Conservation (phyloP, 1,140 invertebrate genomes). For the Neodiprion fabricii region DNA sequence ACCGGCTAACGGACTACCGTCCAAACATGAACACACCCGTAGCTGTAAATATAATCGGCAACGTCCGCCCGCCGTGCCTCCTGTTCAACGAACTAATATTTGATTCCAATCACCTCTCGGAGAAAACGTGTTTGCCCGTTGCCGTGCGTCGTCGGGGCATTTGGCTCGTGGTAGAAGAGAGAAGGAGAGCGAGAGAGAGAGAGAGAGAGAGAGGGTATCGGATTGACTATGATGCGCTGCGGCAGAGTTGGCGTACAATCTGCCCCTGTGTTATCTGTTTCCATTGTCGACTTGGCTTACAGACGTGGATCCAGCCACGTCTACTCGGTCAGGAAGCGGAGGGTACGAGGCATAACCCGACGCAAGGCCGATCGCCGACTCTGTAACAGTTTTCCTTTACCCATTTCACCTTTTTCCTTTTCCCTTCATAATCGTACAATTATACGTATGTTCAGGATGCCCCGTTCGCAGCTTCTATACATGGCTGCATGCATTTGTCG, state of each 20-base stretch:
- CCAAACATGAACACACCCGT: slow-evolving; percentile 8
- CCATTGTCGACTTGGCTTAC: too few species aligned
- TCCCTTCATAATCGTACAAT: too few species aligned
- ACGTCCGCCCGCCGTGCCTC: slow-evolving; percentile 8
- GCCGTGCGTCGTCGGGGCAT: background rate
- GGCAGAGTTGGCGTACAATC: too few species aligned
- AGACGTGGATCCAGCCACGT: too few species aligned
- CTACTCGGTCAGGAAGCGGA: too few species aligned
- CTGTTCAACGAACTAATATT: slow-evolving; percentile 14
- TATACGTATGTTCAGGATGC: too few species aligned
- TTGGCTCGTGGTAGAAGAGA: background rate
- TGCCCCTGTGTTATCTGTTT: too few species aligned
- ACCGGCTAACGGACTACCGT: slow-evolving; percentile 1
- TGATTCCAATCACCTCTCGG: slow-evolving; percentile 13
- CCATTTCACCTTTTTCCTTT: too few species aligned
- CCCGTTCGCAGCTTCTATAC: background rate
- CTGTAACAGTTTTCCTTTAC: too few species aligned
- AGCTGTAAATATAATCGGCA: slow-evolving; percentile 13
- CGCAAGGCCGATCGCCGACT: too few species aligned
- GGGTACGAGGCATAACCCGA: too few species aligned
- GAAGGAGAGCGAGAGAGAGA: background rate
- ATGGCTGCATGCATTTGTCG: background rate
- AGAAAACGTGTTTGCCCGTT: slow-evolving; percentile 9
- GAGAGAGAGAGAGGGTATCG: background rate
- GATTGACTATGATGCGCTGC: too few species aligned